phyloP scores from a whole-genome alignment of 1,140 invertebrate species.

The Ctenoplectra terminalis region DNA sequence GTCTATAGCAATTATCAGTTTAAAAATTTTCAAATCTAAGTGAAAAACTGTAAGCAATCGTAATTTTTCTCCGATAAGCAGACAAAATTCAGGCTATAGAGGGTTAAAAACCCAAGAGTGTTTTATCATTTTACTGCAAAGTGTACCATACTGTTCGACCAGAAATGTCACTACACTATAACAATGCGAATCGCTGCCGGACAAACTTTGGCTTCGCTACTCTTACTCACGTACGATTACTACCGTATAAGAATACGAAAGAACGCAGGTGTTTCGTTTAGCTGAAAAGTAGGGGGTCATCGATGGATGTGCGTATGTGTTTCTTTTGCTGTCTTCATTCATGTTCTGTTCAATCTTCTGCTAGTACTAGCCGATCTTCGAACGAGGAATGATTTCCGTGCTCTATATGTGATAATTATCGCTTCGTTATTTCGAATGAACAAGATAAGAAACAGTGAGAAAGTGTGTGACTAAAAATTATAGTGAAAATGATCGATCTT shows the following conservation, averaged over 20 bases:
- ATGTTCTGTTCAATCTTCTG: constrained; percentile 53
- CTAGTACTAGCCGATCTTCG: constrained; percentile 26
- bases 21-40: no score
- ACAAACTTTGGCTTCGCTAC: constrained; percentile 25
- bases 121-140: no score
- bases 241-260: constrained; percentile 59
- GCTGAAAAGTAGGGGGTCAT: constrained; percentile 59
- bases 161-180: no score
- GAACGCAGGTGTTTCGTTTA: constrained; percentile 46
- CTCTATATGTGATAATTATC: background rate
- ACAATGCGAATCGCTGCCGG: background rate
- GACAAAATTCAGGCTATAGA: no score
- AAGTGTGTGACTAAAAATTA: background rate
- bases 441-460: background rate
- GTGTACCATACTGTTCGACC: no score
- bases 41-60: no score
- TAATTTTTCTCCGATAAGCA: no score
- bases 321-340: constrained; percentile 57
- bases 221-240: constrained; percentile 67
- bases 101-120: no score
- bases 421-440: background rate
- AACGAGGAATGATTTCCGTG: background rate
- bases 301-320: constrained; percentile 40
- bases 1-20: no score
- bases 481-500: background rate